Base-by-base conservation (phyloP, 2,113 vertebrate genomes). In the Sporophila hypoxantha region DNA sequence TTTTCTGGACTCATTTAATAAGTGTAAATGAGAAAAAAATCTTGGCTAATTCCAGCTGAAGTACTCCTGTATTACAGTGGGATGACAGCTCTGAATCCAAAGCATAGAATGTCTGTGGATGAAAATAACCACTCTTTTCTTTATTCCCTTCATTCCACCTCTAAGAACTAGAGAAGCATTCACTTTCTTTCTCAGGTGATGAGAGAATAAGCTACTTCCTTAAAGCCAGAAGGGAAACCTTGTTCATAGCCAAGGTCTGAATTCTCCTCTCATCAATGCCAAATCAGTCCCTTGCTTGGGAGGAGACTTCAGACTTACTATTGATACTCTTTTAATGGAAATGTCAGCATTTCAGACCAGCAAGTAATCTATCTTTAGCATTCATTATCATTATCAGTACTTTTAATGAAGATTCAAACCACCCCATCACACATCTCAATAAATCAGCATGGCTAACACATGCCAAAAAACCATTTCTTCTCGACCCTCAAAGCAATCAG, bases 401-500 rank as follows among this genome's bases (percentile, higher is more conserved):
- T 75, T 85, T 69, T 49, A 57, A 32, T 46, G 56, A 87, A 85
- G 87, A 75, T 29, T 76, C 75, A 73, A 76, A 69, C 36, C 65
- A 59, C 47, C 7, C 9, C 37, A 65, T 61, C 55, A 42, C 39
- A 26, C 30, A 76, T 59, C 55, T 76, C 50, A 76, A 21, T 68
- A 74, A 82, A 73, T 71, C 77, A 65, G 26, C 50, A 76, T 32
- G 41, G n/a, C 68, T 85, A 78, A 52, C 49, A 27, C 12, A 39
- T 4, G 14, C 46, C 55, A 84, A 76, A 78, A 71, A 79, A 36
- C 1, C 47, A 56, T 82, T 80, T 81, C 53, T 89, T 87, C 46
- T 76, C 79, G 84, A 60, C 76, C 60, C 64, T 82, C 57, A 85
- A 69, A 82, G 79, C 76, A 92, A 90, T 86, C 88, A 86, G 79